Percentiles rank a stretch among this genome's conserved stretches.
These are phyloP conservation scores for Oscheius sp. DNA, from an alignment of 2,888 invertebrate species.

Conservation along the genomic window DNA sequence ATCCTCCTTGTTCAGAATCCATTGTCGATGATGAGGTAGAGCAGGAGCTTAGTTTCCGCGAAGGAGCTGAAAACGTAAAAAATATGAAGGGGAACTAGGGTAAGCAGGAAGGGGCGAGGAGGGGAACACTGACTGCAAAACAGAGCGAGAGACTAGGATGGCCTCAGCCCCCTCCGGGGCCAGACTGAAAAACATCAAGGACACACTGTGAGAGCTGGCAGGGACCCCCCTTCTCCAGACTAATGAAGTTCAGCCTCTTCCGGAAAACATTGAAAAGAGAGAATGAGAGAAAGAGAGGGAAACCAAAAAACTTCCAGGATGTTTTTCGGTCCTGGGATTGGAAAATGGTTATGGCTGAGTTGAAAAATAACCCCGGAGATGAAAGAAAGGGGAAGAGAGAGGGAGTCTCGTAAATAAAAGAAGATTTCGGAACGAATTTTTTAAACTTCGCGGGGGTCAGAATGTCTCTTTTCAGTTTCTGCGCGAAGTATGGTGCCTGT, in stretches of 20 bases:
- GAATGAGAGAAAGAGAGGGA: not conserved
- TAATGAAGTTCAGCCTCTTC: constrained; percentile 19
- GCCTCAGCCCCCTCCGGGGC: not conserved
- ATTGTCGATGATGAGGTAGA: constrained; percentile 17
- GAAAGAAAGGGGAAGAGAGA: not conserved
- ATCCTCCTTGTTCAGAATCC: constrained; percentile 22
- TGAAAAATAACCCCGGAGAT: not conserved
- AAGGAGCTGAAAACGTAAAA: constrained; percentile 21
- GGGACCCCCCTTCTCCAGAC: not conserved
- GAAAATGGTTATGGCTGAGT: too few species aligned
- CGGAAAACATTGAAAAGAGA: not conserved
- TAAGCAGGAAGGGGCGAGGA: constrained; percentile 6
- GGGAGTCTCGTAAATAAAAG: not conserved
- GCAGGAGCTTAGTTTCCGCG: constrained; percentile 19
- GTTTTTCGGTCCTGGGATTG: not conserved
- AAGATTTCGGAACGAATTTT: not conserved
- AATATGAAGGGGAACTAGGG: not conserved
- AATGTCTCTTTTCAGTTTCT: too few species aligned
- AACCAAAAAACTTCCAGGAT: not conserved
- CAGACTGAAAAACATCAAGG: constrained; percentile 7
- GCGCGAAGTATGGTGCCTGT: too few species aligned
- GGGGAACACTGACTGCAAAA: not conserved
- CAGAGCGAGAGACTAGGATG: too few species aligned
- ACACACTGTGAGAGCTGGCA: not conserved
- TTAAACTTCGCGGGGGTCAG: too few species aligned